phyloP scores from a whole-genome alignment of 2,113 vertebrate species.

The Atlantisia rogersi region DNA sequence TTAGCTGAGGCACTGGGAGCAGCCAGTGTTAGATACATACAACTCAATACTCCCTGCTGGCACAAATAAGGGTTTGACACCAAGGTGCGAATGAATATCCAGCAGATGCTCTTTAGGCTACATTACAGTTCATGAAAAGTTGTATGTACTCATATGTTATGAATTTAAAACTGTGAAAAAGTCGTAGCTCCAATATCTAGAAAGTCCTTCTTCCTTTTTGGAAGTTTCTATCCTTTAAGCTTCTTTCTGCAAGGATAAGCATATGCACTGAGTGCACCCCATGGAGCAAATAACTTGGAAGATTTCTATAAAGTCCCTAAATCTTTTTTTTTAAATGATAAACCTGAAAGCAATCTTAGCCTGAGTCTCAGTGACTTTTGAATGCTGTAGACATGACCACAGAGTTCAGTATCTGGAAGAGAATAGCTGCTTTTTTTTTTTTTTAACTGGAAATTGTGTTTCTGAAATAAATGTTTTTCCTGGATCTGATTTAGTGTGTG shows the following conservation, averaged over 20 bases:
- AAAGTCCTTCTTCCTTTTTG: not conserved
- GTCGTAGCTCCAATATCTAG: not conserved
- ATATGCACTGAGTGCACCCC: not conserved
- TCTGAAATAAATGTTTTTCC: not conserved
- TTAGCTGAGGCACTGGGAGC: not conserved
- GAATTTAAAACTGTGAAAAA: not conserved
- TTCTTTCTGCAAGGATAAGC: not conserved
- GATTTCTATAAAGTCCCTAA: not conserved
- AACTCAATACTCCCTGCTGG: not conserved
- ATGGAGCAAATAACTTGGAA: conserved; percentile 14
- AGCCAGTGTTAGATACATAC: not conserved
- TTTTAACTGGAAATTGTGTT: not conserved
- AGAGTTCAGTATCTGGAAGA: not conserved
- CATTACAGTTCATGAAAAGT: not conserved
- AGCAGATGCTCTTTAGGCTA: not conserved
- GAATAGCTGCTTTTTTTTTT: not conserved
- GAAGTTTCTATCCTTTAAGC: conserved; percentile 1
- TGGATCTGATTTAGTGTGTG: not conserved
- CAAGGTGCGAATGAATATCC: not conserved
- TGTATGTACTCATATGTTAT: not conserved
- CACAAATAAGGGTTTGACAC: not conserved
- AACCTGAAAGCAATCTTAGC: not conserved
- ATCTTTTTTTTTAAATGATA: conserved; percentile 5
- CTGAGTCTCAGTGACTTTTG: not conserved
- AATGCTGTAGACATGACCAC: not conserved